phyloP scores from a whole-genome alignment of 2,113 vertebrate species.

The Sylvicapra grimmia region DNA sequence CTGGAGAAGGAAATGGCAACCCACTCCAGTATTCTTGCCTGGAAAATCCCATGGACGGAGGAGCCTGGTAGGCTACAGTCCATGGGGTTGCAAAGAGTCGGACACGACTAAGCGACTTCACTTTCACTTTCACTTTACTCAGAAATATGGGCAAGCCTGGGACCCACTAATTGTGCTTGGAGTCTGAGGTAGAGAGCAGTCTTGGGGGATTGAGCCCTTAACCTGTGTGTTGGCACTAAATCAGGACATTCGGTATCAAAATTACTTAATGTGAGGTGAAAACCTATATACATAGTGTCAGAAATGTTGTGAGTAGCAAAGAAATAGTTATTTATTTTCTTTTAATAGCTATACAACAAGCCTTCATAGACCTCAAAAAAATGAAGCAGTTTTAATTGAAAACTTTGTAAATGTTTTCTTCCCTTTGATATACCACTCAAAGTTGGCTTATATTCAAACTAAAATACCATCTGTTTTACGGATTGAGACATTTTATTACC shows the following conservation, averaged over 20 bases:
- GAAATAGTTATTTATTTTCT: neutral
- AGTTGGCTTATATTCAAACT: constrained; percentile 13
- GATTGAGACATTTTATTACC: neutral
- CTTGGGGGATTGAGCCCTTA: neutral
- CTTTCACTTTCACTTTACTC: neutral
- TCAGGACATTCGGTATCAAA: neutral
- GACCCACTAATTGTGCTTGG: neutral
- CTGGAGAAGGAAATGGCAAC: too few species aligned
- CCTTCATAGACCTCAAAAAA: neutral
- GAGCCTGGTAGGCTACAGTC: too few species aligned
- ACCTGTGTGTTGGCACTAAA: neutral
- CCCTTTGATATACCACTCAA: constrained; percentile 14
- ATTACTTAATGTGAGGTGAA: neutral
- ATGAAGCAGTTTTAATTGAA: neutral
- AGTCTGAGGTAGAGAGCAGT: neutral
- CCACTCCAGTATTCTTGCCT: too few species aligned
- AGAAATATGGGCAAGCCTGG: neutral
- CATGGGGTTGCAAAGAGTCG: too few species aligned
- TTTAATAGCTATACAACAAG: neutral
- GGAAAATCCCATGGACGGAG: too few species aligned
- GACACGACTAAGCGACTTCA: too few species aligned
- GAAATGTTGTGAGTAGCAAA: neutral
- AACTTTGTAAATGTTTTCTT: constrained; percentile 4
- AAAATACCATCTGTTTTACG: constrained; percentile 44
- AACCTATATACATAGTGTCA: neutral